phyloP scores from a whole-genome alignment of 1,140 invertebrate species.

The Portunus trituberculatus region DNA sequence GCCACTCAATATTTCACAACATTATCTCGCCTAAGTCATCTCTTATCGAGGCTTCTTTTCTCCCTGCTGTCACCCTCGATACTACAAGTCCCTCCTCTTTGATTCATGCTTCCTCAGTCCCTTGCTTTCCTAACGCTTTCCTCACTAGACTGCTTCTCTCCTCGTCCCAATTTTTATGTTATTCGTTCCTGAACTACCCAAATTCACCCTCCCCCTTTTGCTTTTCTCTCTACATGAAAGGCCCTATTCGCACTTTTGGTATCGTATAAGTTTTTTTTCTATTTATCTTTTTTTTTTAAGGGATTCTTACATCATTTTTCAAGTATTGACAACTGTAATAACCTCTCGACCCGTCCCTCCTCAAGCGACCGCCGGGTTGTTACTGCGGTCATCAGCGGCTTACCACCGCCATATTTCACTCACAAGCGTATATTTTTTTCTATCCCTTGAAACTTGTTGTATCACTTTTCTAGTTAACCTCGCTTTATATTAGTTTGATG shows the following conservation, averaged over 20 bases:
- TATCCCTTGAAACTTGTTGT: no score
- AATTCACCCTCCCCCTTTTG: background rate
- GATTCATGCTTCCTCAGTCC: background rate
- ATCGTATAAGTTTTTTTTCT: background rate
- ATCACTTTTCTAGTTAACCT: no score
- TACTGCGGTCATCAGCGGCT: background rate
- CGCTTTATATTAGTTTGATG: no score
- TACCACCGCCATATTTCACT: background rate
- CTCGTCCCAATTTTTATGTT: background rate
- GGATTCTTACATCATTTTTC: background rate
- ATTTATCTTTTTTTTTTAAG: background rate
- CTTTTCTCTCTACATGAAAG: background rate
- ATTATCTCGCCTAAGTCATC: background rate
- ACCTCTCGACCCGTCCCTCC: background rate
- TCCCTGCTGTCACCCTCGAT: background rate
- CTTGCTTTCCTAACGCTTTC: background rate
- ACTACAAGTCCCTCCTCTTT: background rate
- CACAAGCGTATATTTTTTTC: background rate
- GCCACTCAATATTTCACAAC: background rate
- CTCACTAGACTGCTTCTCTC: background rate
- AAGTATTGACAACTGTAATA: background rate
- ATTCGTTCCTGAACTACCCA: background rate
- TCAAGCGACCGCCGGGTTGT: background rate
- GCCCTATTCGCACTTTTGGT: background rate
- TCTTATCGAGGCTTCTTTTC: background rate